These are phyloP conservation scores for Tolmerus cingulatus DNA, from an alignment of 2,888 invertebrate species.

Conservation along the genomic window DNA sequence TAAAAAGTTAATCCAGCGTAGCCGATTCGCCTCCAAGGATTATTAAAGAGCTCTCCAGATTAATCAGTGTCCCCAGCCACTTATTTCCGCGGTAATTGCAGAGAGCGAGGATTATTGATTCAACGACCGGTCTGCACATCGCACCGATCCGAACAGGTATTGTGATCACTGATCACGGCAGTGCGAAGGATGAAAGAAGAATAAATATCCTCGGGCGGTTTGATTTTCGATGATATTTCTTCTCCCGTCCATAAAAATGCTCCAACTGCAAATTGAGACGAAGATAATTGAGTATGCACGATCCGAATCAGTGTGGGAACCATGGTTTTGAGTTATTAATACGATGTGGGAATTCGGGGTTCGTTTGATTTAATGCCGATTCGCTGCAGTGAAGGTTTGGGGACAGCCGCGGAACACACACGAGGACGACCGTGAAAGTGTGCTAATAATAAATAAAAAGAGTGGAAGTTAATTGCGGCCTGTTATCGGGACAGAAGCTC, in stretches of 20 bases:
- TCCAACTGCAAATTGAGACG: slow-evolving; percentile 13
- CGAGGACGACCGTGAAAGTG: not conserved
- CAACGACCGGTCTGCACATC: not conserved
- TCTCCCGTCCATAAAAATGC: slow-evolving; percentile 14
- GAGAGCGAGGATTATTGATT: slow-evolving; percentile 31
- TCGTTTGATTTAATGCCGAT: not conserved
- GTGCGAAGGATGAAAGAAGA: slow-evolving; percentile 28
- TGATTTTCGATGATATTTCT: slow-evolving; percentile 17
- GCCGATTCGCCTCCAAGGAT: slow-evolving; percentile 3
- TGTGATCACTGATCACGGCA: slow-evolving; percentile 1
- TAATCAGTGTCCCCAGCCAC: slow-evolving; percentile 5
- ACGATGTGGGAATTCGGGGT: not conserved
- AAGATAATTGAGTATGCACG: slow-evolving; percentile 19
- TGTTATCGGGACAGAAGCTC: not conserved
- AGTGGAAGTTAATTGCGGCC: not conserved
- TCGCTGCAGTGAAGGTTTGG: not conserved
- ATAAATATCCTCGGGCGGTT: slow-evolving; percentile 38
- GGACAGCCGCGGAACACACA: not conserved
- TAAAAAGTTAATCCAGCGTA: not conserved
- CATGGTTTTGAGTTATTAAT: slow-evolving; percentile 8
- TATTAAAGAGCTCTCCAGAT: slow-evolving; percentile 10
- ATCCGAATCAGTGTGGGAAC: slow-evolving; percentile 1
- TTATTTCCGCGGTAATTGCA: slow-evolving; percentile 25
- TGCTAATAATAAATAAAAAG: not conserved
- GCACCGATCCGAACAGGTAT: slow-evolving; percentile 18